phyloP scores from a whole-genome alignment of 2,797 vertebrate species.

The Carcharodon carcharias region DNA sequence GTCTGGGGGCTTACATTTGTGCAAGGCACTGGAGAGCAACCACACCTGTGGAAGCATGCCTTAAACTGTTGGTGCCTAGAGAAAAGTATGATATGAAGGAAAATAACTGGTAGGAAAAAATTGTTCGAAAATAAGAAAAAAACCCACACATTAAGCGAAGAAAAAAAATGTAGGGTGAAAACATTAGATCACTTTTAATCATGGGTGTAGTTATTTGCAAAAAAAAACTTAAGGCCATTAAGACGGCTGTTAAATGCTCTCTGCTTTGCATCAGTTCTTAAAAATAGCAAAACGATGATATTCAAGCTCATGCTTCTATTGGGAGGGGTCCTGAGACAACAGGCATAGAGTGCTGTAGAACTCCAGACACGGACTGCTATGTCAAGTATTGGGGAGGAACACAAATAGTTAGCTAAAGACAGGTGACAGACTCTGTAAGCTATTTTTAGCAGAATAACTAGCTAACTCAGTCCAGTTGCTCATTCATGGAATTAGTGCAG shows the following conservation, averaged over 20 bases:
- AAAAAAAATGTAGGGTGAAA: neutral
- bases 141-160: neutral
- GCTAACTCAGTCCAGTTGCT: constrained; percentile 18
- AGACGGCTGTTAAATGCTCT: constrained; percentile 19
- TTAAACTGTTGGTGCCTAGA: neutral
- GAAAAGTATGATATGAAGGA: neutral
- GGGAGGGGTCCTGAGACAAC: constrained; percentile 34
- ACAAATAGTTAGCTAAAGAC: constrained; percentile 35
- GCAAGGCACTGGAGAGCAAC: neutral
- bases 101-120: neutral
- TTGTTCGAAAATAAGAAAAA: neutral
- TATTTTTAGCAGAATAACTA: constrained; percentile 30
- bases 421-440: constrained; percentile 13
- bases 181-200: neutral
- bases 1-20: neutral
- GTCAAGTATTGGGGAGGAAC: constrained; percentile 34
- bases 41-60: neutral
- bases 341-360: constrained; percentile 10
- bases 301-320: constrained; percentile 11
- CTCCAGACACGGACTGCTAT: constrained; percentile 31
- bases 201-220: neutral
- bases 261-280: constrained; percentile 20
- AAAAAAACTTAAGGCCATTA: neutral
- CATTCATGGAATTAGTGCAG: constrained; percentile 26
- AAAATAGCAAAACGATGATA: constrained; percentile 33